Base-by-base conservation (phyloP, 2,113 vertebrate genomes). In the Gallinago paraguaiae region DNA sequence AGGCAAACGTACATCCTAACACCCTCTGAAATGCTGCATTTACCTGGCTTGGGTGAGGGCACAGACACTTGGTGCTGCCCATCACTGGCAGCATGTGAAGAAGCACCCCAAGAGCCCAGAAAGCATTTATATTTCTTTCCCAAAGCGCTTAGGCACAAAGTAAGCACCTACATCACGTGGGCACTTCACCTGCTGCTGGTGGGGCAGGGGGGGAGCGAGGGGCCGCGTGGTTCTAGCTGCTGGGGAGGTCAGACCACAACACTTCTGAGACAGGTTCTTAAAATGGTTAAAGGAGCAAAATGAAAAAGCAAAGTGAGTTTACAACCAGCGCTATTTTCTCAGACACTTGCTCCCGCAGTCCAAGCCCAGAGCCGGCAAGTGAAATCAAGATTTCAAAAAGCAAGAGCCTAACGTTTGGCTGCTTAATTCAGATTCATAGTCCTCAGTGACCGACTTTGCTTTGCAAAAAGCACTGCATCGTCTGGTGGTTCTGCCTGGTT, bases 31-130 rank as follows among this genome's bases (percentile, higher is more conserved):
- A 7, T 57, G 18, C 31, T 1, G 3, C 76, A 19, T 18, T 10
- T 11, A 5, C 46, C 43, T 10, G 19, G 24, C 12, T 8, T 6
- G 41, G 23, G 8, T 1, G 31, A 31, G 0, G 1, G 4, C 2
- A 4, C 50, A 35, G 27, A 10, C 7, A 11, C 4, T 27, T 1
- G 1, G 20, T 1, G 17, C 39, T 35, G 1, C 54, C 11, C 65
- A 27, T 0, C 31, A 24, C 8, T 54, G 64, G 70, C 43, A 13
- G 23, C 5, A 18, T 22, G 30, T 0, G 24, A 17, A 70, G 50
- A 15, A 60, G 13, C 14, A 5, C 8, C 20, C 39, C 5, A 0
- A 11, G 53, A 0, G 18, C 3, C 7, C 3, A 37, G 54, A 59
- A 59, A 45, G n/a, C 39, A 17, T 51, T 23, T 56, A 17, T 39